Evolutionary conservation across 1,140 invertebrate genomes (phyloP).

Genomic region (Gonioctena quinquepunctata): DNA sequence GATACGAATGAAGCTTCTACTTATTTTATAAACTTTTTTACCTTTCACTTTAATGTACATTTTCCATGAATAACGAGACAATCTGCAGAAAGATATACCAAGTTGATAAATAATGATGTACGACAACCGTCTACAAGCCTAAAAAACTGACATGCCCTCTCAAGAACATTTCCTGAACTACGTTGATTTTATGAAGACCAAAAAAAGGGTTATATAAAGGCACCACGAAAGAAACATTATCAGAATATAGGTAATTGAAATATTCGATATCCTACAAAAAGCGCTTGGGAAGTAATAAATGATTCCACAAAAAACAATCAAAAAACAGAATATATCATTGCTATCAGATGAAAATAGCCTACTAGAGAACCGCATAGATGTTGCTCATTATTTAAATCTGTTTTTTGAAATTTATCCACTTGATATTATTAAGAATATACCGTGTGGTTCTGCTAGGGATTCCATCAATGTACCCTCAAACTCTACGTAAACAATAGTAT

Average conservation of each 20-base stretch:
- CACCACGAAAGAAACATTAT: neutral
- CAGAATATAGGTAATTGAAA: constrained; percentile 2
- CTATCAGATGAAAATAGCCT: constrained; percentile 1
- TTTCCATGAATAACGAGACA: too few relatives aligned
- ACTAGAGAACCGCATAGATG: neutral
- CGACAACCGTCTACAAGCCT: neutral
- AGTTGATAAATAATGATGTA: neutral
- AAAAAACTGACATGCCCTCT: neutral
- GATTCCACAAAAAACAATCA: neutral
- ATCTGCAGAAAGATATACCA: too few relatives aligned
- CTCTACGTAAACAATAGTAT: neutral
- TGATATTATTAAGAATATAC: too few relatives aligned
- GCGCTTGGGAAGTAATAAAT: neutral
- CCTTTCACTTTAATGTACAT: too few relatives aligned
- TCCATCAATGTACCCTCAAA: neutral
- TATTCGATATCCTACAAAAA: constrained; percentile 2
- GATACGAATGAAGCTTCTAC: too few relatives aligned
- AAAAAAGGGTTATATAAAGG: neutral
- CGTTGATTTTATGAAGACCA: neutral
- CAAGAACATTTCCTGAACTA: neutral
- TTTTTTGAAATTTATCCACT: too few relatives aligned
- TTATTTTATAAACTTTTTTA: too few relatives aligned
- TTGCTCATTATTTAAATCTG: neutral
- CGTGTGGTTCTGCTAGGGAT: neutral
- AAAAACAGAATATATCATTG: neutral